Percentiles rank a stretch among this genome's conserved stretches.
These are phyloP conservation scores for Lepidurus couesii DNA, from an alignment of 1,140 invertebrate species.

Conservation along the genomic window DNA sequence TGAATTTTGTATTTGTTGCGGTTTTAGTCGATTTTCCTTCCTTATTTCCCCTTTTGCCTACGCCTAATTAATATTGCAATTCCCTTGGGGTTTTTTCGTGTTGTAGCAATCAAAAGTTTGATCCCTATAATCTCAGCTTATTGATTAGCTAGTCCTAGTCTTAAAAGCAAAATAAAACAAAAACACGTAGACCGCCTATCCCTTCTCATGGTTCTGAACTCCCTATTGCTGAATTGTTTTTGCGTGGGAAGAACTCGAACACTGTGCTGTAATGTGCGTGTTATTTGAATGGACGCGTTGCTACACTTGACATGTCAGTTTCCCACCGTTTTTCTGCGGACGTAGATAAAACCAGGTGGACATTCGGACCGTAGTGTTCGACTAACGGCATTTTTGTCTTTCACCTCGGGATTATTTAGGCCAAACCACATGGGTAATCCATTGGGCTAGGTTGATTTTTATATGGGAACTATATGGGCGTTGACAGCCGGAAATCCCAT, in stretches of 20 bases:
- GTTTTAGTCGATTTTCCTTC: background rate
- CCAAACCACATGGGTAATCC: constrained; percentile 9
- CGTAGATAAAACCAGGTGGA: background rate
- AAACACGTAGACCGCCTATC: background rate
- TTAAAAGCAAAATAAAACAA: background rate
- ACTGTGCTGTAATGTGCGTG: background rate
- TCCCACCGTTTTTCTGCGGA: background rate
- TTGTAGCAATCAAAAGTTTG: background rate
- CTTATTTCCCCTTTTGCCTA: background rate
- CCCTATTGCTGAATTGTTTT: background rate
- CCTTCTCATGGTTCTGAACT: background rate
- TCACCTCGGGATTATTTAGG: background rate
- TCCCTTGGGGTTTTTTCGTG: background rate
- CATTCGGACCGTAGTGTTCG: constrained; percentile 5
- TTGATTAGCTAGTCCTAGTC: background rate
- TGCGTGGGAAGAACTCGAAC: constrained; percentile 11
- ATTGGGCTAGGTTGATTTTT: background rate
- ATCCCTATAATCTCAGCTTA: constrained; percentile 9
- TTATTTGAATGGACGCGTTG: background rate
- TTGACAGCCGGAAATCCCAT: too few relatives aligned
- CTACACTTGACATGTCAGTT: background rate
- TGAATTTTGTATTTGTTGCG: background rate
- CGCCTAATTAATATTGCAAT: background rate
- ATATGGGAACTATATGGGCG: background rate
- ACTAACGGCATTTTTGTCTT: background rate